Conservation (phyloP, 92 coral and sea anemone genomes). For the Desmophyllum pertusum region DNA sequence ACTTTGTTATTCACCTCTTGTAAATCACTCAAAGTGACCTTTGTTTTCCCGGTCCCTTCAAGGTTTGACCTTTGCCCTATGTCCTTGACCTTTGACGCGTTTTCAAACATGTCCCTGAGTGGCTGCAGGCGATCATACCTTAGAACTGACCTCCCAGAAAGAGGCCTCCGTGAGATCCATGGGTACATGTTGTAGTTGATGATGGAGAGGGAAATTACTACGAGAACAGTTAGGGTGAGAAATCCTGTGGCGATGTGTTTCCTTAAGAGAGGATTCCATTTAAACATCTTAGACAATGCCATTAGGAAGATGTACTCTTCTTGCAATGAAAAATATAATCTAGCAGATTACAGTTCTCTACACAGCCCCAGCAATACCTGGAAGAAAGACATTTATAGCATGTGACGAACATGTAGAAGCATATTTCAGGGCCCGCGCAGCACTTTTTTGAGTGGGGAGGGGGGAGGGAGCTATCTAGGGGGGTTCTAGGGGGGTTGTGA, state of each 20-base stretch:
- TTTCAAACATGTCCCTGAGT: background rate
- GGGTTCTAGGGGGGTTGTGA: too few species aligned
- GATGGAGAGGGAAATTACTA: background rate
- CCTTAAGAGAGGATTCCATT: background rate
- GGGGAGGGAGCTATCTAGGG: too few species aligned
- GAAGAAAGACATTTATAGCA: background rate
- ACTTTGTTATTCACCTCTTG: constrained; percentile 4
- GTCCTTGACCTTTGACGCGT: background rate
- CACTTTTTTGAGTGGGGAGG: too few species aligned
- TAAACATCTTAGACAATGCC: background rate
- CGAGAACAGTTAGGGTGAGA: background rate
- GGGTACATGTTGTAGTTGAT: background rate
- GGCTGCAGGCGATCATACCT: background rate
- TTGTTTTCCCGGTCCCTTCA: background rate
- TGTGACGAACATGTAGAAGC: background rate
- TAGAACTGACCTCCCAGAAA: background rate
- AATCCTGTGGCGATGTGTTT: background rate
- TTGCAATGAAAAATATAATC: background rate
- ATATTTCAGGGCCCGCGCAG: too few species aligned
- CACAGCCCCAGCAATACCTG: background rate
- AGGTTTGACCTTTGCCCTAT: background rate
- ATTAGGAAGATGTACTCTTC: background rate
- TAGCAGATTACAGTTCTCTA: background rate
- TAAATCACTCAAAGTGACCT: constrained; percentile 5
- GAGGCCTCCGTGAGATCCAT: background rate